Conservation (phyloP, 2,113 vertebrate species). For the Platichthys stellatus region DNA sequence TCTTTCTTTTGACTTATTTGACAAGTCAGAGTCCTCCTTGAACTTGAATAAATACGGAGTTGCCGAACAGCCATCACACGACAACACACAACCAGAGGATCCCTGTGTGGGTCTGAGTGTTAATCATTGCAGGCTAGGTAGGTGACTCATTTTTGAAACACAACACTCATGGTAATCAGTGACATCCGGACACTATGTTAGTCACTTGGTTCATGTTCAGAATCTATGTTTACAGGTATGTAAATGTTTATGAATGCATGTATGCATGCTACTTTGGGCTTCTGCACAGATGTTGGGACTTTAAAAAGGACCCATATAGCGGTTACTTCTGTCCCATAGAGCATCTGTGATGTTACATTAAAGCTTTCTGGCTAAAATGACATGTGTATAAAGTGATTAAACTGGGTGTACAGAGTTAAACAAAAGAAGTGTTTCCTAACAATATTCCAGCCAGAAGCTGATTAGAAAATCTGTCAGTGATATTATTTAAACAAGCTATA, state of each 20-base stretch:
- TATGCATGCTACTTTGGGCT: constrained; percentile 69
- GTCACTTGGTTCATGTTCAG: constrained; percentile 65
- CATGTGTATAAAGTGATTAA: constrained; percentile 7
- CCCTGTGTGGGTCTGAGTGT: constrained; percentile 30
- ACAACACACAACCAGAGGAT: constrained; percentile 8
- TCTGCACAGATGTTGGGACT: constrained; percentile 65
- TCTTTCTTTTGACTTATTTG: not conserved
- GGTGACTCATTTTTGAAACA: constrained; percentile 63
- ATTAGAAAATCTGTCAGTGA: constrained; percentile 7
- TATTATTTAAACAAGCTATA: constrained; percentile 3
- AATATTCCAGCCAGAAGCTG: constrained; percentile 5
- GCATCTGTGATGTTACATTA: constrained; percentile 14
- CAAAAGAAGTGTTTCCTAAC: not conserved
- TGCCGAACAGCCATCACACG: not conserved
- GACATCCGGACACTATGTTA: constrained; percentile 64
- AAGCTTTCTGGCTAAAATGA: constrained; percentile 6
- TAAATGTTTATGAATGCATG: constrained; percentile 77
- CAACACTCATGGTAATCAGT: constrained; percentile 68
- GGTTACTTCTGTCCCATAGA: constrained; percentile 22
- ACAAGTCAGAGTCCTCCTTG: not conserved
- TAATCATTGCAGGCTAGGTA: constrained; percentile 37
- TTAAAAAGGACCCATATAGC: constrained; percentile 42
- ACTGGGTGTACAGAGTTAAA: not conserved
- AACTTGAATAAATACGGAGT: constrained; percentile 18
- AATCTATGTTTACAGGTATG: constrained; percentile 69